Percentiles rank a stretch among this genome's conserved stretches.
Evolutionary conservation across 2,113 vertebrate genomes (phyloP).

Genomic region (Cranoglanis bouderius): DNA sequence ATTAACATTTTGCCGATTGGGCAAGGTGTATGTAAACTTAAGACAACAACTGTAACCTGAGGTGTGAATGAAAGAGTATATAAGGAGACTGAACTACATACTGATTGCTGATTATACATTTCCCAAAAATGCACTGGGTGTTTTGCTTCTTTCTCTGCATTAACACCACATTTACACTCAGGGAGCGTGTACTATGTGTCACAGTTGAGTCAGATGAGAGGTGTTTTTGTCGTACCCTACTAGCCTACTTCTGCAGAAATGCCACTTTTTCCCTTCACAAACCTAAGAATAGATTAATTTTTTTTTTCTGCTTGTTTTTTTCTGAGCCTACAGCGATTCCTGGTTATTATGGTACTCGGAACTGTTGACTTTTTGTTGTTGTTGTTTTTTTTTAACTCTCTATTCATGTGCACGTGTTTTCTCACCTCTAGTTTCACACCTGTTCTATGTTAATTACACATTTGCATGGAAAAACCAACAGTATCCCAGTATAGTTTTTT

Average conservation of each 20-base stretch:
- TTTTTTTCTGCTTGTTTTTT: not conserved
- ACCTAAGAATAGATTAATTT: too few relatives aligned
- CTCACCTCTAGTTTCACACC: not conserved
- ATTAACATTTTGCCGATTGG: too few relatives aligned
- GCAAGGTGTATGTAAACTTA: too few relatives aligned
- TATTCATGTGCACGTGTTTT: not conserved
- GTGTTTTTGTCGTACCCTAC: not conserved
- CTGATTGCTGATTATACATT: too few relatives aligned
- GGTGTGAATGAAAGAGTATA: too few relatives aligned
- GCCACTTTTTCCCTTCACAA: not conserved
- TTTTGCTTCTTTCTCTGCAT: too few relatives aligned
- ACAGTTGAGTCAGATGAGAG: not conserved
- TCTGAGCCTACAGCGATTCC: not conserved
- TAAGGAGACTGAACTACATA: too few relatives aligned
- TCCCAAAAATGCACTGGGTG: too few relatives aligned
- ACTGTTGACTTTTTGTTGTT: not conserved
- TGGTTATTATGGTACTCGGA: not conserved
- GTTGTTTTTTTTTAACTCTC: not conserved
- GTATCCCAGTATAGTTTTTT: not conserved
- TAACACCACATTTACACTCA: not conserved
- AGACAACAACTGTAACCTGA: too few relatives aligned
- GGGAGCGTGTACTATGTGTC: not conserved
- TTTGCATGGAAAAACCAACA: slow-evolving; percentile 18
- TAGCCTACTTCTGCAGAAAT: not conserved
- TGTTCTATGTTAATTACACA: not conserved